Conservation (phyloP, 1,140 invertebrate species). For the Lepeophtheirus salmonis region DNA sequence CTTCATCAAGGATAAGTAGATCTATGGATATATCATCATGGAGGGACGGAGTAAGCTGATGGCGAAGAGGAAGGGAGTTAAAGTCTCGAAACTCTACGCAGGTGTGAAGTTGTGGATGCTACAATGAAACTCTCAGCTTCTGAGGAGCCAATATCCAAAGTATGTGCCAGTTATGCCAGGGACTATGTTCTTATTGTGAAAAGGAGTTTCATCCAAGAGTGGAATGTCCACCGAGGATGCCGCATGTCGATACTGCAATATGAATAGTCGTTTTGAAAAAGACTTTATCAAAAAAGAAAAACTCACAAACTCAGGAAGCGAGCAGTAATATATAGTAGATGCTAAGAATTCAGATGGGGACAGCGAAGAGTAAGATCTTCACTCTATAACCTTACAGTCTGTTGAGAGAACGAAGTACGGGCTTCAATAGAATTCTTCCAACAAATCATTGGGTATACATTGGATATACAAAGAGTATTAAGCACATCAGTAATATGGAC, state of each 20-base stretch:
- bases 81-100: neutral
- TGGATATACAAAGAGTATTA: neutral
- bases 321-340: neutral
- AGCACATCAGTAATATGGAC: neutral
- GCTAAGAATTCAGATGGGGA: neutral
- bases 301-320: no score
- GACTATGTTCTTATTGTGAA: neutral
- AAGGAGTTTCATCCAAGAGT: neutral
- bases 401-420: neutral
- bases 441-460: no score
- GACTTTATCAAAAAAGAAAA: neutral
- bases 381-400: neutral
- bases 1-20: neutral
- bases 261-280: neutral
- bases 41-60: neutral
- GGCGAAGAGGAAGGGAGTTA: neutral
- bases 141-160: neutral
- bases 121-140: neutral
- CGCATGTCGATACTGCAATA: neutral
- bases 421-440: neutral
- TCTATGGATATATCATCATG: no score
- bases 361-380: neutral
- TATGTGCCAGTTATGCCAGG: neutral
- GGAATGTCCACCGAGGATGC: neutral
- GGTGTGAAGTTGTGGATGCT: neutral